Evolutionary conservation across 2,888 invertebrate species (phyloP).

Genomic region (Emmelina monodactyla): DNA sequence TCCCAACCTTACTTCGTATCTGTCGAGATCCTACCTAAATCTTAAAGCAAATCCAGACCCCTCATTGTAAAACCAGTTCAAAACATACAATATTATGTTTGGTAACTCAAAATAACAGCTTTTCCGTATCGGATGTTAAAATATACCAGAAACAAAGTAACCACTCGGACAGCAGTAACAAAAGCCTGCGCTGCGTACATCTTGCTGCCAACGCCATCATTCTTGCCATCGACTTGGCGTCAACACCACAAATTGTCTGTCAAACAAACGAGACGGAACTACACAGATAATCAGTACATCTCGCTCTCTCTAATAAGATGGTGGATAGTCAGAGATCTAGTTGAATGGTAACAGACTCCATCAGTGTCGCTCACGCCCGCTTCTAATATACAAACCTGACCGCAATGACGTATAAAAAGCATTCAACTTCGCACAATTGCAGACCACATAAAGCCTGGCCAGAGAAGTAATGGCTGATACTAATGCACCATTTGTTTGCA

Average conservation of each 20-base stretch:
- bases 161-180: too few species aligned
- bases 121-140: too few species aligned
- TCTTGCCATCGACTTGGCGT: slow-evolving; percentile 17
- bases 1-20: too few species aligned
- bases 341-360: slow-evolving; percentile 17
- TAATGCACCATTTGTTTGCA: background rate
- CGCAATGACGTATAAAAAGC: slow-evolving; percentile 6
- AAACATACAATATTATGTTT: too few species aligned
- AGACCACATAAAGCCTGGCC: background rate
- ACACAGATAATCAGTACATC: background rate
- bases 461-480: background rate
- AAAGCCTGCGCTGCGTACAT: slow-evolving; percentile 20
- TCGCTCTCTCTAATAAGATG: background rate
- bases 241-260: background rate
- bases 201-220: slow-evolving; percentile 18
- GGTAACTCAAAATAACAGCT: too few species aligned
- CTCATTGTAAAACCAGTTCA: too few species aligned
- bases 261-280: background rate
- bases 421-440: slow-evolving; percentile 1
- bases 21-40: too few species aligned
- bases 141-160: too few species aligned
- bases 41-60: too few species aligned
- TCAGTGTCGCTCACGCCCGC: slow-evolving; percentile 21
- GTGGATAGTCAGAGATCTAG: background rate
- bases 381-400: slow-evolving; percentile 1